Percentiles rank a stretch among this genome's conserved stretches.
Evolutionary conservation across 92 coral and sea anemone species (phyloP).

Genomic region (Epizoanthus stellaris): DNA sequence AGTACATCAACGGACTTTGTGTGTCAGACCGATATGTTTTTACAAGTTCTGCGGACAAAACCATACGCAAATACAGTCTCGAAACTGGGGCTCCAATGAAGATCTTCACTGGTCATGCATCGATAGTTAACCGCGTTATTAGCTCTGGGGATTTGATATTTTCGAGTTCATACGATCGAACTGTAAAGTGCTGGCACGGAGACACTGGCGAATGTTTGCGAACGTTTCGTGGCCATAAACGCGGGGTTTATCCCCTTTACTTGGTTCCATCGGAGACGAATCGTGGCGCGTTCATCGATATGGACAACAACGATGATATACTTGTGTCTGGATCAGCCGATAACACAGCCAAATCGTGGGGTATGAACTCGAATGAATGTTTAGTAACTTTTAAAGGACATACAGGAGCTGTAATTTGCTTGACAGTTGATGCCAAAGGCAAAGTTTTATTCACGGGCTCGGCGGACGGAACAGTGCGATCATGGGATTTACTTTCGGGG

Average conservation of each 20-base stretch:
- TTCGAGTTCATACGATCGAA: conserved; percentile 95
- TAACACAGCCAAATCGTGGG: conserved; percentile 95
- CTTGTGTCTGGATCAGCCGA: conserved; percentile 93
- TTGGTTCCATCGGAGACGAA: conserved; percentile 86
- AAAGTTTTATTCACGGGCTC: conserved; percentile 93
- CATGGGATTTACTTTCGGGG: conserved; percentile 94
- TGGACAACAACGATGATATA: conserved; percentile 92
- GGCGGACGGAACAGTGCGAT: conserved; percentile 80
- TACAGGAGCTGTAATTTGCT: conserved; percentile 78
- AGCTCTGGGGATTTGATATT: conserved; percentile 85
- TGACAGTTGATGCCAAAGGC: conserved; percentile 93
- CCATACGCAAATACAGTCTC: conserved; percentile 90
- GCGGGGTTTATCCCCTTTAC: conserved; percentile 76
- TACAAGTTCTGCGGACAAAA: conserved; percentile 90
- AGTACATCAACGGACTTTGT: conserved; percentile 79
- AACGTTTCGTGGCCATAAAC: conserved; percentile 87
- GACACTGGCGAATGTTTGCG: conserved; percentile 86
- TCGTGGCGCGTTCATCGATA: conserved; percentile 82
- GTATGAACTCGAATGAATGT: conserved; percentile 92
- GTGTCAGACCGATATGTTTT: conserved; percentile 88
- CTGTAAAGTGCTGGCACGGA: conserved; percentile 91
- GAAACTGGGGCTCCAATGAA: conserved; percentile 78
- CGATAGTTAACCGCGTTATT: conserved; percentile 83
- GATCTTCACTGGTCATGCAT: conserved; percentile 75
- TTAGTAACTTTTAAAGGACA: conserved; percentile 89